Percentiles rank a stretch among this genome's conserved stretches.
Conservation (phyloP, 2,888 invertebrate genomes). For the Nipponacmea schrenckii region DNA sequence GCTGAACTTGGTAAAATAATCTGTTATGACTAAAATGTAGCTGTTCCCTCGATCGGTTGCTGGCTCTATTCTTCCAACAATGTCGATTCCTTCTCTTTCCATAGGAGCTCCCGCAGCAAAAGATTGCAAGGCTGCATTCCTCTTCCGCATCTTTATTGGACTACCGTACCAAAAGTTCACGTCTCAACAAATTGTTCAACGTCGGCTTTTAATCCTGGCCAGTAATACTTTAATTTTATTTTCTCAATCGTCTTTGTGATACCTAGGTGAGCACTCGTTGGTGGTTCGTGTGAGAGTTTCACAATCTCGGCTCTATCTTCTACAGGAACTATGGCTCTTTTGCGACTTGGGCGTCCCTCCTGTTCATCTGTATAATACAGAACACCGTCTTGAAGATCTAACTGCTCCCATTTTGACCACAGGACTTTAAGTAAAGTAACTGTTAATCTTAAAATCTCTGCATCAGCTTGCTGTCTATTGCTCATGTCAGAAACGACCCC, state of each 20-base stretch:
- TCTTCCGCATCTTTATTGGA: background rate
- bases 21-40: slow-evolving; percentile 29
- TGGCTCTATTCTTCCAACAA: slow-evolving; percentile 26
- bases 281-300: background rate
- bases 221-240: slow-evolving; percentile 7
- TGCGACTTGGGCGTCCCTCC: background rate
- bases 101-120: slow-evolving; percentile 19
- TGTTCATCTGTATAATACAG: background rate
- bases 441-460: background rate
- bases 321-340: background rate
- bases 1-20: slow-evolving; percentile 36
- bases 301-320: background rate
- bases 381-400: background rate
- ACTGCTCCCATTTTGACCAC: background rate
- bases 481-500: background rate
- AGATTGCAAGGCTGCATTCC: background rate
- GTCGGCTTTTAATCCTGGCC: slow-evolving; percentile 9
- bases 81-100: slow-evolving; percentile 29
- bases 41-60: slow-evolving; percentile 22
- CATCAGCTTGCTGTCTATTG: background rate
- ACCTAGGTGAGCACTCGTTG: background rate
- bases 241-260: background rate
- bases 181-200: background rate
- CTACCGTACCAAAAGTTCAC: slow-evolving; percentile 12
- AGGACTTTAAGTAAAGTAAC: background rate